Conservation (phyloP, 2,113 vertebrate species). For the Rattus rattus region DNA sequence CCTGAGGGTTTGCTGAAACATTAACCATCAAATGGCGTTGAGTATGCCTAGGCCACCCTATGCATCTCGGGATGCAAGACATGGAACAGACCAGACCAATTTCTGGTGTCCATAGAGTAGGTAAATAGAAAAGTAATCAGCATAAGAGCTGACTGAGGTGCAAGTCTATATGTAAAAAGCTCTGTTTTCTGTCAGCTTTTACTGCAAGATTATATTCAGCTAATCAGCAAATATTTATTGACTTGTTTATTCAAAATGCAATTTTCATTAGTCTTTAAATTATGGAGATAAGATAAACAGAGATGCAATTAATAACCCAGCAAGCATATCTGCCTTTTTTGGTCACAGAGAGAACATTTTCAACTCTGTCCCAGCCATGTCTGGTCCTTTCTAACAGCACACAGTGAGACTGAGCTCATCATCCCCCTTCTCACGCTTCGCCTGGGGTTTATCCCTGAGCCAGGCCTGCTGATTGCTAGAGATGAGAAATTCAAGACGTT, state of each 20-base stretch:
- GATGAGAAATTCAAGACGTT: not conserved
- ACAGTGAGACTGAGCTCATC: not conserved
- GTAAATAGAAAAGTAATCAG: not conserved
- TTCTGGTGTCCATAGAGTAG: not conserved
- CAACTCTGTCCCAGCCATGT: not conserved
- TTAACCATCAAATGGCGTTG: not conserved
- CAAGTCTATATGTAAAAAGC: not conserved
- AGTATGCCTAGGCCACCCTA: not conserved
- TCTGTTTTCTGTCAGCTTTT: constrained; percentile 21
- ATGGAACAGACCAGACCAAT: not conserved
- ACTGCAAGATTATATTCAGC: constrained; percentile 14
- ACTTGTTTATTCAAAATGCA: constrained; percentile 33
- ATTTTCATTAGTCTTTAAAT: constrained; percentile 35
- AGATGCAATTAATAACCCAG: not conserved
- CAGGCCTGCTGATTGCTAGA: not conserved
- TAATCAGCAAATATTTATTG: constrained; percentile 16
- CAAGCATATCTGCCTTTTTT: not conserved
- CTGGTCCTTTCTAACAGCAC: not conserved
- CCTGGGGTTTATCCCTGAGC: not conserved
- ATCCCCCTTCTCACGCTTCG: not conserved
- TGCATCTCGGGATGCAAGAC: not conserved
- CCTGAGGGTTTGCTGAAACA: not conserved
- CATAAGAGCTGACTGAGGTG: not conserved
- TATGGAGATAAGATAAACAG: not conserved
- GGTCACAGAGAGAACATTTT: not conserved